Conservation (phyloP, 2,888 invertebrate genomes). For the Nemoura dubitans region DNA sequence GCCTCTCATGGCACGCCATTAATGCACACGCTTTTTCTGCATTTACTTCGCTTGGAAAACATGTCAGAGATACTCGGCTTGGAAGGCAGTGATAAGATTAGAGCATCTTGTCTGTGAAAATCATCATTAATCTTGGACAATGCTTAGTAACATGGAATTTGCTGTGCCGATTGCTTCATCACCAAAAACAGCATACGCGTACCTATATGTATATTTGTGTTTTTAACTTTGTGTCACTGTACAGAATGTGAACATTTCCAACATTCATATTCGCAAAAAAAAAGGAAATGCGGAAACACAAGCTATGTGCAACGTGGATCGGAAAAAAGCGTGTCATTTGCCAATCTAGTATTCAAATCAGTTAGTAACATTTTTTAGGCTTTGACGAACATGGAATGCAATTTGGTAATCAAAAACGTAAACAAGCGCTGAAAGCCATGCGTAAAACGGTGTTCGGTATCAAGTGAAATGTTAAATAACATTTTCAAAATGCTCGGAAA, state of each 20-base stretch:
- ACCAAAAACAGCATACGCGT: no score
- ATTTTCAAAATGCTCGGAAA: not conserved
- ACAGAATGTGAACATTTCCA: no score
- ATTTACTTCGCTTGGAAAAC: not conserved
- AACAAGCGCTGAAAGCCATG: not conserved
- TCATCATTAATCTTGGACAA: not conserved
- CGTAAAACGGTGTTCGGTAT: not conserved
- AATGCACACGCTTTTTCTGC: conserved; percentile 20
- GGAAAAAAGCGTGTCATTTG: not conserved
- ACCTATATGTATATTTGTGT: no score
- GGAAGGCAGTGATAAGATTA: not conserved
- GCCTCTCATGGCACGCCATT: not conserved
- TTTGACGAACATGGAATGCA: not conserved
- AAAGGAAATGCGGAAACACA: not conserved
- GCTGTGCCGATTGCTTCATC: no score
- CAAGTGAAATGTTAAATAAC: conserved; percentile 13
- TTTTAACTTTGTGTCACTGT: no score
- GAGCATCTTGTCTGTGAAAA: not conserved
- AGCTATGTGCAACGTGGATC: not conserved
- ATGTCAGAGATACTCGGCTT: not conserved
- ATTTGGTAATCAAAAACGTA: not conserved
- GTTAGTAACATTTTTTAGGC: not conserved
- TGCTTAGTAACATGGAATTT: not conserved
- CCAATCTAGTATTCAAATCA: not conserved
- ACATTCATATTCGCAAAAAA: no score